Evolutionary conservation across 37 sponge, comb jelly and placozoan species (phyloP).

Genomic region (Oopsacas minuta): DNA sequence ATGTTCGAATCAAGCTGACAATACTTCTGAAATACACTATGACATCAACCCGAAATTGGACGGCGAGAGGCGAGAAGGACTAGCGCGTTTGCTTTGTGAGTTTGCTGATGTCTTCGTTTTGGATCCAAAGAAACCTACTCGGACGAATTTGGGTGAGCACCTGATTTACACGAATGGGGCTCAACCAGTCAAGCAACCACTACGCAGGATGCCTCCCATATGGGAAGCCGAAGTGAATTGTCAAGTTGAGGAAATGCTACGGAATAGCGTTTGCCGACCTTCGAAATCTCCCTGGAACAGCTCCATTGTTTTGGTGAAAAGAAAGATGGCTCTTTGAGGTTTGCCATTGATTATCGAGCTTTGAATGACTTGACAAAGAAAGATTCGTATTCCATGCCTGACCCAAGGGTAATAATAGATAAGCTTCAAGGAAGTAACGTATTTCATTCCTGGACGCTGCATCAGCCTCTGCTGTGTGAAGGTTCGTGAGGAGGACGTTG

Average conservation of each 20-base stretch:
- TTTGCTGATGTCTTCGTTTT: not conserved
- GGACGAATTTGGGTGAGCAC: not conserved
- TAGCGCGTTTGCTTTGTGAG: not conserved
- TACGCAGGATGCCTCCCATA: not conserved
- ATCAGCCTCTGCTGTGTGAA: conserved; percentile 30
- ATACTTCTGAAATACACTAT: not conserved
- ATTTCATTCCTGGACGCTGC: conserved; percentile 28
- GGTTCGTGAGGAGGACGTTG: not conserved
- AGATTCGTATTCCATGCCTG: conserved; percentile 5
- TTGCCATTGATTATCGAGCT: not conserved
- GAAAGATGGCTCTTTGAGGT: not conserved
- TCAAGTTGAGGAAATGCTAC: not conserved
- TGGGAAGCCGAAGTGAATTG: not conserved
- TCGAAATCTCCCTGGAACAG: not conserved
- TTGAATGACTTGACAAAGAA: not conserved
- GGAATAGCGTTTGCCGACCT: not conserved
- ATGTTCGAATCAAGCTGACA: too few species aligned
- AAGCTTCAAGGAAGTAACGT: conserved; percentile 19
- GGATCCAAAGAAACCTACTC: not conserved
- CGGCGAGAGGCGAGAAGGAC: not conserved
- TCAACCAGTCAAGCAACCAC: not conserved
- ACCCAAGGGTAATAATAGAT: not conserved
- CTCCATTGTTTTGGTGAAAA: not conserved
- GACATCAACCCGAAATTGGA: not conserved
- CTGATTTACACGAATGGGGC: not conserved